Evolutionary conservation across 2,888 invertebrate genomes (phyloP), one percentile per base, ranked within the genome.

Genomic region (Unio pictorum): DNA sequence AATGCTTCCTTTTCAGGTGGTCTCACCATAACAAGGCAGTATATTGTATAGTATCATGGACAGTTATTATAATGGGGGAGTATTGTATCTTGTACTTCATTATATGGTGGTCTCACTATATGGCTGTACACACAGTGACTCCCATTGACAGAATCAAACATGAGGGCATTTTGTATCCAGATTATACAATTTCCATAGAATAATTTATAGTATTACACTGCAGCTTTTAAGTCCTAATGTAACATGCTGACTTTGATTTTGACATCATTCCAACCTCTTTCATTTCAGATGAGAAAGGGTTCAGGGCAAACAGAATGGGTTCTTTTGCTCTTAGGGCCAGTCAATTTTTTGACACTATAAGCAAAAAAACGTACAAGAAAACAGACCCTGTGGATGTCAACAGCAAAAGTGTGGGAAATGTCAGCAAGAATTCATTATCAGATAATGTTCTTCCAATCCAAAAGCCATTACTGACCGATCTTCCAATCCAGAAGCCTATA

Each of bases 311-410:
- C 60, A 75, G 81, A 55, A 80, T 84, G 81, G 84, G 84, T 23
- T 78, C 82, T 6, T 81, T 86, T 68, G 85, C 82, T 3, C 80
- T 74, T 65, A 76, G 78, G 28, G 85, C 85, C 3, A 81, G 84
- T 3, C 84, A 83, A 60, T 84, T 88, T 70, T 85, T 87, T 66
- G 86, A 86, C 66, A 83, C 81, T 30, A 73, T 88, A 17, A 82
- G 86, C 7, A 85, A 83, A 71, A 85, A 82, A 69, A 68, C 76
- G 4, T 71, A 73, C 11, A 78, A 71, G 66, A 75, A 72, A 56
- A 23, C 65, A 17, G 45, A 66, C 15, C 17, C 20, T 59, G 23
- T 23, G 59, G 26, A 59, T 17, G 3, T 26, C 23, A 26, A 11
- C 15, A 59, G 23, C 59, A 59, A 26, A 20, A 45, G 15, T 45